Evolutionary conservation across 1,140 invertebrate species (phyloP), one percentile per base, ranked within the genome.

Genomic region (Listronotus bonariensis): DNA sequence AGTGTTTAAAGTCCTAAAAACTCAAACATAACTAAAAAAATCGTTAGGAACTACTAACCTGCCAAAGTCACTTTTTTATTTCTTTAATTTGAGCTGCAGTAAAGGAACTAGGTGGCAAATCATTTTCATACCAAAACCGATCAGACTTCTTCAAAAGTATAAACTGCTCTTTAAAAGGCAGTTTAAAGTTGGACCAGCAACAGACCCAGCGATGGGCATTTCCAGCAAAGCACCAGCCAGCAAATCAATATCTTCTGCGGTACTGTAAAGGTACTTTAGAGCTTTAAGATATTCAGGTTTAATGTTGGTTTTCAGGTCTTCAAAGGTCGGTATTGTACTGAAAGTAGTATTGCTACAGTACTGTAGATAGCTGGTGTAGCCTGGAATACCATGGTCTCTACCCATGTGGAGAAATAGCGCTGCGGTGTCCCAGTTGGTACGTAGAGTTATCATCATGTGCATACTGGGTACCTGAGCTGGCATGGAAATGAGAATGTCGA

Each of bases 41-140:
- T 26, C n/a, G n/a, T n/a, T n/a, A 26, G 20, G 1, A 26, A 26
- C 46, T 43, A 36, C 52, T 40, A 32, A 59, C 63, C 87, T 2
- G 92, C 88, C 1, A 98, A 78, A 0, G 88, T 89, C 0, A 90
- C 86, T 77, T 93, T 93, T 92, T 85, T 41, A 98, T 89, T 68
- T 96, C 92, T 49, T 86, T 84, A 0, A 99, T 80, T 79, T 99
- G 97, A 51, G 89, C 88, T 57, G 84, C 71, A 8, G 82, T 88
- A 64, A 97, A 87, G 8, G 92, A 88, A 1, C 93, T 93, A 0
- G 94, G 94, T 0, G 93, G 92, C 34, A 96, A 85, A 75, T 97
- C 95, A 76, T 97, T 97, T 79, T 97, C 95, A 72, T 96, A 97
- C 93, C 95, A 98, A 74, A 95, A 97, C 56, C 95, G 84, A 80